Evolutionary conservation across 1,140 invertebrate species (phyloP).

Genomic region (Venturia canescens): DNA sequence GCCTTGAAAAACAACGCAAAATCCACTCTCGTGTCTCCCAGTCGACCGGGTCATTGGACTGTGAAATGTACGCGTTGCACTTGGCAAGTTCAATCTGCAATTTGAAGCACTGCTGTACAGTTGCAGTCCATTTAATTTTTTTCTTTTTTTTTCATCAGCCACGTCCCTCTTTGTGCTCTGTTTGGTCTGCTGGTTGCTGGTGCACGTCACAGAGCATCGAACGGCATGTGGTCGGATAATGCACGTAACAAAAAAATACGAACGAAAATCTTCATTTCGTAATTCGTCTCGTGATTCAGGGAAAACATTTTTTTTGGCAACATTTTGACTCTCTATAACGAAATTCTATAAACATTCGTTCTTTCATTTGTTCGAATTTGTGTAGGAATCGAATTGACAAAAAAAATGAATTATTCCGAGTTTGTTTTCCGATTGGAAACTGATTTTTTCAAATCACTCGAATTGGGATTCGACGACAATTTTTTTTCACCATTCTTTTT

Average conservation of each 20-base stretch:
- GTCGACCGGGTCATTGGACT: not conserved
- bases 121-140: not conserved
- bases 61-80: not conserved
- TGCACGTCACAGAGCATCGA: not conserved
- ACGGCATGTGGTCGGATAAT: not conserved
- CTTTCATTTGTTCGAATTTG: too few species aligned
- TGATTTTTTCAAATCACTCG: too few species aligned
- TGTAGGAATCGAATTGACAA: too few species aligned
- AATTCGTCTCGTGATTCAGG: too few species aligned
- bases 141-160: not conserved
- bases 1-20: not conserved
- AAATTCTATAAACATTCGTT: too few species aligned
- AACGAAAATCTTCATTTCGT: too few species aligned
- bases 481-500: too few species aligned
- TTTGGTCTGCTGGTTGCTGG: not conserved
- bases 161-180: conserved; percentile 3
- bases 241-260: not conserved
- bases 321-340: too few species aligned
- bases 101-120: not conserved
- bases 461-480: too few species aligned
- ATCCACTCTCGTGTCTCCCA: not conserved
- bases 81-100: not conserved
- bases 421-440: too few species aligned
- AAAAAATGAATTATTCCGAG: too few species aligned
- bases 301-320: not conserved